A percentile compares a stretch with the other conserved stretches of the same genome.
These are phyloP conservation scores for Colostygia pectinataria DNA, from an alignment of 2,888 invertebrate genomes.

Conservation along the genomic window DNA sequence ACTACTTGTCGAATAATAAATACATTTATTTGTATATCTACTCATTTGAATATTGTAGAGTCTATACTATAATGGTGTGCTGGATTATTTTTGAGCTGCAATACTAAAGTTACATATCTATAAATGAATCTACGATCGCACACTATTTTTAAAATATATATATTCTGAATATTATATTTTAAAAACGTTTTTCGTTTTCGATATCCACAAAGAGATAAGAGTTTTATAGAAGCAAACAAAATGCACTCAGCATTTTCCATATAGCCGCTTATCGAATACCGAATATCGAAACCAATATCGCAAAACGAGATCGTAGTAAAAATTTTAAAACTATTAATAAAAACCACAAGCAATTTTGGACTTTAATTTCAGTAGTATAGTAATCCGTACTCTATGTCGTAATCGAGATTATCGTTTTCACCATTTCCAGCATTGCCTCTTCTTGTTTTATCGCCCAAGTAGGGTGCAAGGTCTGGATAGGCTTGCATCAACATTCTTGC, in stretches of 20 bases:
- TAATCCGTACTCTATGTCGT: slow-evolving; percentile 65
- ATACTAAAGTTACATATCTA: too few species aligned
- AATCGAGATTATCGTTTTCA: slow-evolving; percentile 46
- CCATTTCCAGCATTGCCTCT: slow-evolving; percentile 18
- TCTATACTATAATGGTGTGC: too few species aligned
- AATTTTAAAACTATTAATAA: slow-evolving; percentile 1
- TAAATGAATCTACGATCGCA: too few species aligned
- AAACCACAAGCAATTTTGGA: slow-evolving; percentile 12
- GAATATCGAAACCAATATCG: not conserved
- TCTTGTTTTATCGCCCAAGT: slow-evolving; percentile 36
- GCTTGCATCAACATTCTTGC: slow-evolving; percentile 51
- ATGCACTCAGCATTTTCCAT: slow-evolving; percentile 13
- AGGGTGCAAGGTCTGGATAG: slow-evolving; percentile 55
- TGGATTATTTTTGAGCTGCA: too few species aligned
- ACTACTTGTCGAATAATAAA: too few species aligned
- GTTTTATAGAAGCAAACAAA: slow-evolving; percentile 6
- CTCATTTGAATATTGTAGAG: too few species aligned
- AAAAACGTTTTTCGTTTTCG: not conserved
- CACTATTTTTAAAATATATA: too few species aligned
- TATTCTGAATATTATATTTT: not conserved
- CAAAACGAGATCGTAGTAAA: slow-evolving; percentile 5
- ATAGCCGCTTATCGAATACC: slow-evolving; percentile 8
- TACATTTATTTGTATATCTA: too few species aligned
- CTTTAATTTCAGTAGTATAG: slow-evolving; percentile 57
- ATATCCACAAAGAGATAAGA: not conserved